Percentiles rank a stretch among this genome's conserved stretches.
These are phyloP conservation scores for Rhopilema esculentum DNA, from an alignment of 30 jellyfish, hydroid and myxozoan species.

Conservation along the genomic window DNA sequence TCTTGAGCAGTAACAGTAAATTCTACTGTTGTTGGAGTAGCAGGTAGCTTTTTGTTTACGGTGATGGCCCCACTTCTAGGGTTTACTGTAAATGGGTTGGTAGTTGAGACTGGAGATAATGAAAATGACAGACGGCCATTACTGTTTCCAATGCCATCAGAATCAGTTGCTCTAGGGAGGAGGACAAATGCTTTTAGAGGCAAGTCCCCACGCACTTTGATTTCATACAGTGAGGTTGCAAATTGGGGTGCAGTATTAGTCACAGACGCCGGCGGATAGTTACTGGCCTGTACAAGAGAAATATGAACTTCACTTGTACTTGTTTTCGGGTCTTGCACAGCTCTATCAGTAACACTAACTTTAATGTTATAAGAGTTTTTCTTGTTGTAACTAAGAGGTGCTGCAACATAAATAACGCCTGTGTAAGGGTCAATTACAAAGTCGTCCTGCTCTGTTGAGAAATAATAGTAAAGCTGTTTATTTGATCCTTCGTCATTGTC, in stretches of 20 bases:
- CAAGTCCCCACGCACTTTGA: constrained; percentile 86
- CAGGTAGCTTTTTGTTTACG: constrained; percentile 53
- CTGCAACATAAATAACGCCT: constrained; percentile 88
- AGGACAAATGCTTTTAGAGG: constrained; percentile 82
- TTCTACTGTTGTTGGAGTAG: background rate
- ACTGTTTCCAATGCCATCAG: constrained; percentile 69
- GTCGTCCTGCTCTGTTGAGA: constrained; percentile 71
- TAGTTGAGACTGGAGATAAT: constrained; percentile 41
- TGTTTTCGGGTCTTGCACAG: constrained; percentile 63
- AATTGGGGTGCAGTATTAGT: constrained; percentile 65
- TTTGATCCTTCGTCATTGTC: constrained; percentile 95
- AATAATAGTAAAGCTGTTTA: constrained; percentile 84
- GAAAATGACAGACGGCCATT: constrained; percentile 68
- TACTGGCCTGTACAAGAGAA: constrained; percentile 77
- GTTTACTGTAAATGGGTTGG: constrained; percentile 67
- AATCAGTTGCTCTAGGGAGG: constrained; percentile 72
- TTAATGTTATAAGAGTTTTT: constrained; percentile 56
- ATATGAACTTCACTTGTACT: constrained; percentile 72
- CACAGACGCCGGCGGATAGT: constrained; percentile 74
- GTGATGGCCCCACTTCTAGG: constrained; percentile 88
- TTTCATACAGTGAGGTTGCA: constrained; percentile 40
- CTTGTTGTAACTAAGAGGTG: constrained; percentile 59
- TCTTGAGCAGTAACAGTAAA: constrained; percentile 71
- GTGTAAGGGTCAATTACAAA: constrained; percentile 88
- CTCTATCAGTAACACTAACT: constrained; percentile 87